Percentiles rank a stretch among this genome's conserved stretches.
phyloP scores from a whole-genome alignment of 2,888 invertebrate species.

The Ennomos fuscantarius region DNA sequence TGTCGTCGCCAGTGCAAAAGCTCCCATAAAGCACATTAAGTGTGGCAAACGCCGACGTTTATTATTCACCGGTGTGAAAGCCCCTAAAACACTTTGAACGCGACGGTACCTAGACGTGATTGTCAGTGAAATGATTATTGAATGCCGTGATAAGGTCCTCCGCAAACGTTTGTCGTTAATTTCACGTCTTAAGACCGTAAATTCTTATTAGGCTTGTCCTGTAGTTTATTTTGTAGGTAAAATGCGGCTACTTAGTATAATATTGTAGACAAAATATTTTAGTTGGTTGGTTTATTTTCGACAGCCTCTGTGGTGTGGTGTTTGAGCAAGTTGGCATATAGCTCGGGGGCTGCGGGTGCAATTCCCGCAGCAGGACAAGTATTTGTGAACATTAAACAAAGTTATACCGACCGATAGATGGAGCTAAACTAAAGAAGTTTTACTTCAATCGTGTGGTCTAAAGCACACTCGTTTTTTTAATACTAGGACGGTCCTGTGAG shows the following conservation, averaged over 20 bases:
- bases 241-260: constrained; percentile 5
- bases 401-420: too few species aligned
- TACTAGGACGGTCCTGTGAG: too few species aligned
- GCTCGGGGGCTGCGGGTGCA: too few species aligned
- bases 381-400: too few species aligned
- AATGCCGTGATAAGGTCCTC: constrained; percentile 51
- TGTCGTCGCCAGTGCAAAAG: too few species aligned
- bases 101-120: constrained; percentile 55
- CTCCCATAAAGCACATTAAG: neutral
- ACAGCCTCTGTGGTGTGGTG: too few species aligned
- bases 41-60: neutral
- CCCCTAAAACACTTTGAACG: constrained; percentile 53
- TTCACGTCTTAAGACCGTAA: constrained; percentile 26
- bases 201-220: constrained; percentile 25
- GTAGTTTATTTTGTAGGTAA: constrained; percentile 26
- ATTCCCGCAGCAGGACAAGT: too few species aligned
- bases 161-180: constrained; percentile 29
- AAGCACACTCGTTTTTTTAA: too few species aligned
- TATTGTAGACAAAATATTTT: neutral
- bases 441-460: too few species aligned
- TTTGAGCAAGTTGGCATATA: too few species aligned
- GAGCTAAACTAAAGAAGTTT: too few species aligned
- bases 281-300: too few species aligned
- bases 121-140: constrained; percentile 60
- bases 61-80: constrained; percentile 10